Conservation (phyloP, 2,888 invertebrate genomes). For the Ennomos fuscantarius region DNA sequence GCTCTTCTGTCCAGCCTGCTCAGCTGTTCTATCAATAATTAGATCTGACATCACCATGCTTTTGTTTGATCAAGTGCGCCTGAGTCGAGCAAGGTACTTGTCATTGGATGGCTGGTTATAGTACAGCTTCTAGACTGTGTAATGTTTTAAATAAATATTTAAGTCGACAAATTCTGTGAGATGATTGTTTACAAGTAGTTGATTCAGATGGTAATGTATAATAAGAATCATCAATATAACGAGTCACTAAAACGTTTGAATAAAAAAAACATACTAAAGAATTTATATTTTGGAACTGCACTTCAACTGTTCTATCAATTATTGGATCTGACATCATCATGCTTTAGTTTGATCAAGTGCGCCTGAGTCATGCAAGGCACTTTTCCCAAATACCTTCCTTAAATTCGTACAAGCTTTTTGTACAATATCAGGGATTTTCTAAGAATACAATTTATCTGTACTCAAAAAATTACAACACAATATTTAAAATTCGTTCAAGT, state of each 20-base stretch:
- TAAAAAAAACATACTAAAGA: background rate
- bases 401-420: too few relatives aligned
- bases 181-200: constrained; percentile 6
- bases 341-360: constrained; percentile 23
- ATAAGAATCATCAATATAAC: too few relatives aligned
- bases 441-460: too few relatives aligned
- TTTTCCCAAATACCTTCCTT: background rate
- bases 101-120: background rate
- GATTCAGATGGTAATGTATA: too few relatives aligned
- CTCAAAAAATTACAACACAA: too few relatives aligned
- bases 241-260: too few relatives aligned
- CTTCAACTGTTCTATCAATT: background rate
- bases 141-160: constrained; percentile 19
- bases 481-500: too few relatives aligned
- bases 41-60: constrained; percentile 6
- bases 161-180: constrained; percentile 5
- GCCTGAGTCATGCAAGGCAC: constrained; percentile 12
- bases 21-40: background rate
- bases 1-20: too few relatives aligned
- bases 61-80: constrained; percentile 26
- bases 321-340: constrained; percentile 9
- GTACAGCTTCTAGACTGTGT: constrained; percentile 8
- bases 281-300: too few relatives aligned
- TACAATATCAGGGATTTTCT: too few relatives aligned
- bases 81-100: constrained; percentile 11